phyloP scores from a whole-genome alignment of 2,888 invertebrate genomes.

The Anticlea derivata region DNA sequence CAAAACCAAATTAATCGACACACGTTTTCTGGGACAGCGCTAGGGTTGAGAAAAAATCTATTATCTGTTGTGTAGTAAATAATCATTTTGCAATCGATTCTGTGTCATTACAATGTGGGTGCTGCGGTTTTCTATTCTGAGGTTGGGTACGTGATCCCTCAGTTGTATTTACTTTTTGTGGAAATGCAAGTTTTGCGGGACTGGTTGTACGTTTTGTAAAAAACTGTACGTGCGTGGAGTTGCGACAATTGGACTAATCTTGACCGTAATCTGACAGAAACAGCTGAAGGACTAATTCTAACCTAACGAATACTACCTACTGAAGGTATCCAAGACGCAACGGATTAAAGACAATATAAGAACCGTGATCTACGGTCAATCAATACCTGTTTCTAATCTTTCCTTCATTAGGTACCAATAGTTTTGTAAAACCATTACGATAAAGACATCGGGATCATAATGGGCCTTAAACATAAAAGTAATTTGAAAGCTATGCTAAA shows the following conservation, averaged over 20 bases:
- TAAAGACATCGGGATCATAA: no score
- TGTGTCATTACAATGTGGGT: slow-evolving; percentile 73
- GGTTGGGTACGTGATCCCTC: slow-evolving; percentile 75
- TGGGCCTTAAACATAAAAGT: no score
- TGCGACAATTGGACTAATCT: slow-evolving; percentile 26
- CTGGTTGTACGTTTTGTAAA: slow-evolving; percentile 64
- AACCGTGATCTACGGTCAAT: no score
- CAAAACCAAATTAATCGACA: slow-evolving; percentile 73
- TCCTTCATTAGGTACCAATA: no score
- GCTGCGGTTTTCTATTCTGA: slow-evolving; percentile 73
- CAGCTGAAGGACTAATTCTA: slow-evolving; percentile 4
- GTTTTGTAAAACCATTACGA: no score
- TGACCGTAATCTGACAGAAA: slow-evolving; percentile 26
- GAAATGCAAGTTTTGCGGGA: slow-evolving; percentile 65
- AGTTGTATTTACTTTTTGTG: slow-evolving; percentile 57
- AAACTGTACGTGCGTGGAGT: slow-evolving; percentile 60
- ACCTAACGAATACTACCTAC: no score
- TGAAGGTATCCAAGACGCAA: no score
- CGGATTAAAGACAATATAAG: no score
- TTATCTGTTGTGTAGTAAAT: slow-evolving; percentile 73
- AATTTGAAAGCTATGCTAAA: no score
- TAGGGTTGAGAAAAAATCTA: slow-evolving; percentile 69
- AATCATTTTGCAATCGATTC: slow-evolving; percentile 77
- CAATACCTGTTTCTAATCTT: no score
- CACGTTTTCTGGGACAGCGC: slow-evolving; percentile 59